Conservation (phyloP, 2,888 invertebrate genomes). For the Polia nebulosa region DNA sequence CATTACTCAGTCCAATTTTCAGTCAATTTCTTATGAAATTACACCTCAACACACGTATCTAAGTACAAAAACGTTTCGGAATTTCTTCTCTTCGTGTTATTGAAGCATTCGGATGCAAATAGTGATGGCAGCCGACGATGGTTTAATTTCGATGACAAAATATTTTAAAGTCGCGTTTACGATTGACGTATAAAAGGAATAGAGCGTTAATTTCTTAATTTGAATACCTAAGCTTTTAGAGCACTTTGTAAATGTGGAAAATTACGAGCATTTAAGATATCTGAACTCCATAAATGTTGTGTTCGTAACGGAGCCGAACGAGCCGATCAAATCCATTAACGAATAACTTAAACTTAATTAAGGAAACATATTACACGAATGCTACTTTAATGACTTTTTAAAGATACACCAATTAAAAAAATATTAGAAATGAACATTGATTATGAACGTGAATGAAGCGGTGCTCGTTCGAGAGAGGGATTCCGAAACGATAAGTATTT, state of each 20-base stretch:
- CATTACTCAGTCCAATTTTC: slow-evolving; percentile 91
- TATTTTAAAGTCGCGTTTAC: slow-evolving; percentile 51
- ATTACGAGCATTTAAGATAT: slow-evolving; percentile 76
- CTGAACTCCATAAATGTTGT: slow-evolving; percentile 70
- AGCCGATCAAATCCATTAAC: slow-evolving; percentile 76
- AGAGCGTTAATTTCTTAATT: slow-evolving; percentile 76
- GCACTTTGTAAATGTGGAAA: slow-evolving; percentile 74
- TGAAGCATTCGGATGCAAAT: slow-evolving; percentile 65
- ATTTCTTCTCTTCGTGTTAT: slow-evolving; percentile 74
- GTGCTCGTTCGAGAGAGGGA: slow-evolving; percentile 63
- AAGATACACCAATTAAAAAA: slow-evolving; percentile 69
- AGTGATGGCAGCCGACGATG: slow-evolving; percentile 51
- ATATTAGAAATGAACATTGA: slow-evolving; percentile 65
- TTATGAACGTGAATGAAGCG: slow-evolving; percentile 60
- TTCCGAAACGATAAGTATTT: slow-evolving; percentile 80
- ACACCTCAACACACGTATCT: slow-evolving; percentile 83
- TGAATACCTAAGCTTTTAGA: slow-evolving; percentile 71
- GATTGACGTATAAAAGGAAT: slow-evolving; percentile 60
- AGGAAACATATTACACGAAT: slow-evolving; percentile 73
- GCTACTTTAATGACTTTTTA: slow-evolving; percentile 68
- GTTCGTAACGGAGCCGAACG: slow-evolving; percentile 72
- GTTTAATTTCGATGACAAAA: slow-evolving; percentile 60
- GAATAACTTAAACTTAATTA: slow-evolving; percentile 79
- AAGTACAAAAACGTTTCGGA: slow-evolving; percentile 85
- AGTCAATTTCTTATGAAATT: slow-evolving; percentile 90